Percentiles rank a stretch among this genome's conserved stretches.
These are phyloP conservation scores for Drosophila anomalata DNA, from an alignment of 2,888 invertebrate genomes.

Conservation along the genomic window DNA sequence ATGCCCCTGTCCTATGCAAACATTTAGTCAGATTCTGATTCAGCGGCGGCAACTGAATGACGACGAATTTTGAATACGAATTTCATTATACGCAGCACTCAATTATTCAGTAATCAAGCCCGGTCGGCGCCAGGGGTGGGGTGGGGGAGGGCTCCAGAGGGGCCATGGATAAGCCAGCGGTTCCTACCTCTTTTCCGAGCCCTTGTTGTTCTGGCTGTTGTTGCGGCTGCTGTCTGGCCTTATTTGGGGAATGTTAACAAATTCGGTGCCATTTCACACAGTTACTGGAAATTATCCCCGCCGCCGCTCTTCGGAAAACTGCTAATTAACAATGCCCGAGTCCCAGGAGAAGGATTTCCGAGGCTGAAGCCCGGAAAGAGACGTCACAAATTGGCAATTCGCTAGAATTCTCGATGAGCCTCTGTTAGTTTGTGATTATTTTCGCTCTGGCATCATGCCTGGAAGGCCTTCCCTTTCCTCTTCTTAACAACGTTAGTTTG, in stretches of 20 bases:
- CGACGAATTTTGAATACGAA: slow-evolving; percentile 80
- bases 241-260: slow-evolving; percentile 64
- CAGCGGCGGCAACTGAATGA: slow-evolving; percentile 54
- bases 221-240: slow-evolving; percentile 18
- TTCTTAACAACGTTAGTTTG: slow-evolving; percentile 16
- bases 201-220: slow-evolving; percentile 12
- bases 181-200: neutral
- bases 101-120: slow-evolving; percentile 78
- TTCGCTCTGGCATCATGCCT: slow-evolving; percentile 13
- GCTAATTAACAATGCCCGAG: slow-evolving; percentile 44
- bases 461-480: slow-evolving; percentile 1
- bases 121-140: neutral
- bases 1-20: slow-evolving; percentile 37
- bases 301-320: neutral
- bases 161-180: neutral
- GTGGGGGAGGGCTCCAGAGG: neutral
- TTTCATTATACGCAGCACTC: slow-evolving; percentile 77
- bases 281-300: slow-evolving; percentile 13
- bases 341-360: slow-evolving; percentile 6
- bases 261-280: slow-evolving; percentile 60
- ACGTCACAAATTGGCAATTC: slow-evolving; percentile 72
- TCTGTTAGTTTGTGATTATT: slow-evolving; percentile 27
- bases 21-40: slow-evolving; percentile 59
- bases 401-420: slow-evolving; percentile 71
- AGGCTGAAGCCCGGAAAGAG: slow-evolving; percentile 21